A percentile compares a stretch with the other conserved stretches of the same genome.
These are phyloP conservation scores for Drosophila maculinotata DNA, from an alignment of 2,888 invertebrate genomes.

Conservation along the genomic window DNA sequence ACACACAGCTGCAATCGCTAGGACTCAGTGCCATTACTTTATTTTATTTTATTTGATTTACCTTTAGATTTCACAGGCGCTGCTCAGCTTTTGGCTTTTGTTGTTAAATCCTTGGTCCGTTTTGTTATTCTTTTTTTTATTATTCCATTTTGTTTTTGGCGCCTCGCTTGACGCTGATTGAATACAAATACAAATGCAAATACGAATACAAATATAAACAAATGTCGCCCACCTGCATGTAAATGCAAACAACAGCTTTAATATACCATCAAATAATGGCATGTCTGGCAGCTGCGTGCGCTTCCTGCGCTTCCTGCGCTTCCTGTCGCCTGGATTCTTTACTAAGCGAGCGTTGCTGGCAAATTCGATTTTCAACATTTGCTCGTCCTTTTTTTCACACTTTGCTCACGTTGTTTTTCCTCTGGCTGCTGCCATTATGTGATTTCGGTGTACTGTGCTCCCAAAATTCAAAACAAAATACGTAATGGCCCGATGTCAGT, in stretches of 20 bases:
- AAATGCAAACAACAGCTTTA: constrained; percentile 68
- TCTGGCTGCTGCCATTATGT: constrained; percentile 53
- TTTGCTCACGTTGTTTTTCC: constrained; percentile 47
- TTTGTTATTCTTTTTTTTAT: constrained; percentile 20
- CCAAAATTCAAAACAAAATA: constrained; percentile 40
- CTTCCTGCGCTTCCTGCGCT: too few relatives aligned
- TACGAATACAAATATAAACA: constrained; percentile 57
- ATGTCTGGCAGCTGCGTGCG: constrained; percentile 50
- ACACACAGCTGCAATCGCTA: constrained; percentile 27
- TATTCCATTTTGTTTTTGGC: constrained; percentile 39
- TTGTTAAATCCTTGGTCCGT: constrained; percentile 48
- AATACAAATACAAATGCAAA: constrained; percentile 75
- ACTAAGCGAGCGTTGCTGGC: constrained; percentile 15
- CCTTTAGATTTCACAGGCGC: constrained; percentile 58
- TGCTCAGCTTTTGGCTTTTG: constrained; percentile 47
- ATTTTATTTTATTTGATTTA: constrained; percentile 73
- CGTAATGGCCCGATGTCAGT: constrained; percentile 13
- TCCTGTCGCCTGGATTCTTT: constrained; percentile 9
- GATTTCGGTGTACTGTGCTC: constrained; percentile 49
- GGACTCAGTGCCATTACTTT: constrained; percentile 59
- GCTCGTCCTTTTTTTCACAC: constrained; percentile 49
- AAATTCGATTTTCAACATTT: constrained; percentile 80
- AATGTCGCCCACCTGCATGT: constrained; percentile 76
- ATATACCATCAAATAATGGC: constrained; percentile 74
- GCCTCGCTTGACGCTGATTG: constrained; percentile 75